phyloP scores from a whole-genome alignment of 2,797 vertebrate genomes.

The Rachycentron canadum region DNA sequence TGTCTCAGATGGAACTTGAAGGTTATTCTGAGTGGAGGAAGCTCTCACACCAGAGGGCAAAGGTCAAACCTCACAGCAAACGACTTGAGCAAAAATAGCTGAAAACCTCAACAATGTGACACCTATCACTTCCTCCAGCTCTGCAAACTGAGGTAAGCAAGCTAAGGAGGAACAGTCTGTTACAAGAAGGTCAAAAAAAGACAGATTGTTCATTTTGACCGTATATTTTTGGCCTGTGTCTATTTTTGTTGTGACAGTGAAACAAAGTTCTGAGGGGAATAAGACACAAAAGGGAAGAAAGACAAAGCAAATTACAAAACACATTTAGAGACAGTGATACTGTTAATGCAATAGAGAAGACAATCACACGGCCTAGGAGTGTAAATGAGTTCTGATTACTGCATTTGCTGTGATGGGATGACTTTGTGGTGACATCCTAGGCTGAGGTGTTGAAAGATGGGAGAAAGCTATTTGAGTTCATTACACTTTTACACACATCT shows the following conservation, averaged over 20 bases:
- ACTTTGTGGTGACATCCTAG: conserved; percentile 48
- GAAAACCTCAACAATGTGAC: conserved; percentile 25
- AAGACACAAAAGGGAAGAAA: not conserved
- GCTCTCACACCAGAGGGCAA: conserved; percentile 33
- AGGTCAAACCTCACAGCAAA: conserved; percentile 36
- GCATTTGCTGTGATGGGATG: conserved; percentile 46
- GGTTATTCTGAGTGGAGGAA: conserved; percentile 31
- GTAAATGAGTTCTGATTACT: conserved; percentile 65
- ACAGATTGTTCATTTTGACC: conserved; percentile 1
- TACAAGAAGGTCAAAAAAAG: conserved; percentile 41
- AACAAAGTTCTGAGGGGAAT: not conserved
- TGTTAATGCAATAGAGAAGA: conserved; percentile 40
- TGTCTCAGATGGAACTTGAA: conserved; percentile 28
- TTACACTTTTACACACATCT: conserved; percentile 42
- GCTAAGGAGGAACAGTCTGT: conserved; percentile 6
- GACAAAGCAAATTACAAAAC: conserved; percentile 12
- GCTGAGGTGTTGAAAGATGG: conserved; percentile 43
- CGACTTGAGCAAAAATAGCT: conserved; percentile 28
- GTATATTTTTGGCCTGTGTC: conserved; percentile 16
- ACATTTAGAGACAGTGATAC: conserved; percentile 30
- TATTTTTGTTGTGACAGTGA: conserved; percentile 39
- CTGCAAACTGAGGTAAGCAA: conserved; percentile 14
- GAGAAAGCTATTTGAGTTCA: conserved; percentile 36
- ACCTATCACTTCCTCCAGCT: conserved; percentile 38
- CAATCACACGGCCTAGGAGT: conserved; percentile 32